A percentile compares a stretch with the other conserved stretches of the same genome.
Conservation (phyloP, 2,888 invertebrate genomes). For the Stenodera caucasica region DNA sequence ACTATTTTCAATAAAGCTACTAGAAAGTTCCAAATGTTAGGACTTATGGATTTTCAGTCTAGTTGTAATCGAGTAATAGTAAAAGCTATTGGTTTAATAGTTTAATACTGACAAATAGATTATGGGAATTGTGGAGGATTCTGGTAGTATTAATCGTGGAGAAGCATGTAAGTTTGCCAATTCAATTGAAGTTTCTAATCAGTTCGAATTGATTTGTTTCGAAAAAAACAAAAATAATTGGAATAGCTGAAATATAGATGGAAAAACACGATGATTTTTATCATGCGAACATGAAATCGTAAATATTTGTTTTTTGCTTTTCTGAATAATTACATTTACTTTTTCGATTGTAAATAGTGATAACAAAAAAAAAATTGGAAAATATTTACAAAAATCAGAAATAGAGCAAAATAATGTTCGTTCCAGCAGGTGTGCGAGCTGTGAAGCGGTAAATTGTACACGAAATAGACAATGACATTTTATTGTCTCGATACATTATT, state of each 20-base stretch:
- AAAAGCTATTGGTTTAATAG: constrained; percentile 45
- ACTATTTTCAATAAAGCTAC: neutral
- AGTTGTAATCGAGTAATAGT: constrained; percentile 22
- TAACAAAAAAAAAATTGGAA: neutral
- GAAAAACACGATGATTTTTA: neutral
- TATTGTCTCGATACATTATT: neutral
- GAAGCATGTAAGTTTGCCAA: constrained; percentile 24
- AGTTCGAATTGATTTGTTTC: neutral
- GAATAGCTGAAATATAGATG: too few relatives aligned
- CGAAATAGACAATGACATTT: constrained; percentile 24
- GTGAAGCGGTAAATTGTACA: constrained; percentile 29
- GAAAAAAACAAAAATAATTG: neutral
- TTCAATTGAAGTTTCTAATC: constrained; percentile 11
- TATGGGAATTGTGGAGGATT: constrained; percentile 30
- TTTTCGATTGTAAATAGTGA: neutral
- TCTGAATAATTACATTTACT: neutral
- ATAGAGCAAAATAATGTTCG: constrained; percentile 21
- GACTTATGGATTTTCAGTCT: neutral
- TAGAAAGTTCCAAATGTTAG: neutral
- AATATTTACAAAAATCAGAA: constrained; percentile 1
- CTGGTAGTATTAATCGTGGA: neutral
- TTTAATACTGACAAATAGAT: constrained; percentile 50
- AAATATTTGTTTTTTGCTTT: neutral
- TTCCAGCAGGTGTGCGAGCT: constrained; percentile 27
- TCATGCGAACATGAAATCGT: neutral